A percentile compares a stretch with the other conserved stretches of the same genome.
Conservation (phyloP, 2,888 invertebrate genomes). For the Taphrorychus bicolor region DNA sequence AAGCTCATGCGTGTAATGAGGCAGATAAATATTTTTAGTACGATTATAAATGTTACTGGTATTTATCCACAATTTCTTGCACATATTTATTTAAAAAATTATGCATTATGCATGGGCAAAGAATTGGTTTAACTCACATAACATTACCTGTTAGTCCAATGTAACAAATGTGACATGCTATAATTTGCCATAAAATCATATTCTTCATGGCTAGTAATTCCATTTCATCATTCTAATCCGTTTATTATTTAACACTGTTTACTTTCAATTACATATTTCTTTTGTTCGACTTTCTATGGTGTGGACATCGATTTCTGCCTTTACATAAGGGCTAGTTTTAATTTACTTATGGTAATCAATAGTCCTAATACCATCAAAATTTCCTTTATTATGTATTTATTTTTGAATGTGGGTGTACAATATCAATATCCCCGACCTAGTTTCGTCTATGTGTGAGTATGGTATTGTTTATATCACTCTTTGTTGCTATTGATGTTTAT, state of each 20-base stretch:
- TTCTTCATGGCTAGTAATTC: neutral
- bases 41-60: too few species aligned
- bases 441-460: neutral
- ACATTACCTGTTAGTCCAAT: neutral
- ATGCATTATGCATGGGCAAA: neutral
- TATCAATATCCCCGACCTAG: neutral
- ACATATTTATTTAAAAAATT: neutral
- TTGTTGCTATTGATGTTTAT: constrained; percentile 3
- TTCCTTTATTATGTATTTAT: neutral
- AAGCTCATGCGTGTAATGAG: too few species aligned
- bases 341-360: neutral
- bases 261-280: constrained; percentile 5
- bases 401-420: neutral
- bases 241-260: constrained; percentile 2
- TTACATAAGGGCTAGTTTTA: neutral
- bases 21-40: too few species aligned
- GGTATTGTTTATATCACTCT: neutral
- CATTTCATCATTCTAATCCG: constrained; percentile 4
- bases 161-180: neutral
- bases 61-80: too few species aligned
- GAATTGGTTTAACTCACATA: neutral
- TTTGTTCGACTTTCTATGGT: neutral
- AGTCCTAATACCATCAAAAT: neutral
- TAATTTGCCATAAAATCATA: constrained; percentile 2
- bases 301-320: neutral